Conservation (phyloP, 2,888 invertebrate species). For the Ornithoptera alexandrae region DNA sequence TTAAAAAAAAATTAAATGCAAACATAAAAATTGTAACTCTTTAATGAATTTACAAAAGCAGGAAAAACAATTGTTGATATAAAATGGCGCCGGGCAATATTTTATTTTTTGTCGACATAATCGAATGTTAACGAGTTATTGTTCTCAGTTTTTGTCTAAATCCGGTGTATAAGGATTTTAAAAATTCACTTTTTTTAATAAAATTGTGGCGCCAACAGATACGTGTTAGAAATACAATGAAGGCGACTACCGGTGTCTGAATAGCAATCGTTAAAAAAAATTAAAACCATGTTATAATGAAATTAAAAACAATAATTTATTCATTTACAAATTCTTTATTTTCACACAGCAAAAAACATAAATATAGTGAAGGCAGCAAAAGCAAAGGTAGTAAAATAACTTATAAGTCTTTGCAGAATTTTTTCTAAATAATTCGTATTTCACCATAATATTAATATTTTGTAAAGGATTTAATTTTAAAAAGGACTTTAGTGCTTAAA, state of each 20-base stretch:
- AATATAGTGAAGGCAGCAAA: too few relatives aligned
- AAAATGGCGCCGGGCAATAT: constrained; percentile 20
- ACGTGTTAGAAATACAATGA: constrained; percentile 43
- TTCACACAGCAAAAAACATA: too few relatives aligned
- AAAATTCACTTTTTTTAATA: constrained; percentile 31
- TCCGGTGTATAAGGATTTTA: constrained; percentile 58
- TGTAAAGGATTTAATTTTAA: too few relatives aligned
- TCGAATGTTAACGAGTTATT: constrained; percentile 55
- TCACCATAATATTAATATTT: too few relatives aligned
- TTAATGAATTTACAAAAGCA: background rate
- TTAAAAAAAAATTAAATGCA: too few relatives aligned
- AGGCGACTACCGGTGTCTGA: background rate
- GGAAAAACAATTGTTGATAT: background rate
- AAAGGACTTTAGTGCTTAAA: too few relatives aligned
- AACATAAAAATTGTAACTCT: background rate
- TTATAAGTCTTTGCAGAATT: too few relatives aligned
- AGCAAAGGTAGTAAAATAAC: too few relatives aligned
- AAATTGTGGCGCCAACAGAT: constrained; percentile 49
- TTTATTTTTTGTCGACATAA: constrained; percentile 39
- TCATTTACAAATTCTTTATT: too few relatives aligned
- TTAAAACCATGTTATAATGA: background rate
- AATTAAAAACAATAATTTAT: too few relatives aligned
- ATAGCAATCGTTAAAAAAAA: background rate
- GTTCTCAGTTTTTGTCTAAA: constrained; percentile 49
- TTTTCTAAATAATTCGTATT: too few relatives aligned